Evolutionary conservation across 2,113 vertebrate species (phyloP), one percentile per base, ranked within the genome.

Genomic region (Blennius ocellaris): DNA sequence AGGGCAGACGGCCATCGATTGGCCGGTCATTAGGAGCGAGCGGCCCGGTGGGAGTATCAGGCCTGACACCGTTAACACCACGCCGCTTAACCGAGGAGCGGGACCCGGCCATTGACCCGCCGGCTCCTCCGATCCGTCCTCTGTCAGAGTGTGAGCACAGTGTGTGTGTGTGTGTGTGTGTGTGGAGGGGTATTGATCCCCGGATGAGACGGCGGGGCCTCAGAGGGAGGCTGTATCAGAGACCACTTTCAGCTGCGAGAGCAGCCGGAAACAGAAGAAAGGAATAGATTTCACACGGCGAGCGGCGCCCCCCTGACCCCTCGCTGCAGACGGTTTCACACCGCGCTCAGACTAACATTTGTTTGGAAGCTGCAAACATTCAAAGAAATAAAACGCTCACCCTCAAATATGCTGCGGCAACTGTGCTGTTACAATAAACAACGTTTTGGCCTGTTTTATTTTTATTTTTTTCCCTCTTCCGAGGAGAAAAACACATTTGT

Each of bases 11-110:
- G 78, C 53, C 87, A 94, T 93, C 51, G 82, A 92, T 90, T 79
- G 89, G 82, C 55, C 15, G 81, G 87, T 92, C 87, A 84, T 93
- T 92, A 93, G 81, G 77, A 87, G 83, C 54, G 87, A 74, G 75
- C 7, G 80, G 78, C 76, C 58, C 79, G 49, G 75, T 38, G 85
- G 87, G 87, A 89, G 87, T 81, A 89, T 90, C 79, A 38, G 81
- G 63, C 8, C 85, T 75, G 87, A 90, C 87, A 71, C 85, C 30
- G 85, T 89, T 92, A 92, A 85, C 88, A 77, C 73, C 47, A 14
- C 71, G 60, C 69, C 16, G 58, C 53, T 90, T 65, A 87, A 76
- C 64, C 57, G 21, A 30, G 21, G 57, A 76, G 48, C 73, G 14
- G 73, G 67, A 75, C 84, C 72, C 11, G 45, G 81, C 71, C 87